Conservation (phyloP, 2,888 invertebrate genomes). For the Ommatoiulus sabulosus region DNA sequence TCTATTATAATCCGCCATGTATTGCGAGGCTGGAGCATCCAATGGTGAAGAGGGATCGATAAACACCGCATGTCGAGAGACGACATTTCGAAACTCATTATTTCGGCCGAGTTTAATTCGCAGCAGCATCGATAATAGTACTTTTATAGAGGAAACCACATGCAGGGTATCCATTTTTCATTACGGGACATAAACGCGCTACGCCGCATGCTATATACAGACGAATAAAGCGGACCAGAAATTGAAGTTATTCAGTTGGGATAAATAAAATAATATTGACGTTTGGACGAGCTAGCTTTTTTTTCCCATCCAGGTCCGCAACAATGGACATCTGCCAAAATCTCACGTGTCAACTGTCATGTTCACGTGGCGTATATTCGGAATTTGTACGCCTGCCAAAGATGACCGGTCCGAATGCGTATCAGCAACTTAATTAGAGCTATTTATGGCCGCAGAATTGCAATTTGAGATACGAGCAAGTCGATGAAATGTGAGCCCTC, state of each 20-base stretch:
- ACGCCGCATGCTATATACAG: neutral
- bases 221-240: conserved; percentile 4
- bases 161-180: conserved; percentile 27
- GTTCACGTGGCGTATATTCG: neutral
- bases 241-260: conserved; percentile 16
- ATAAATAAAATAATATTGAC: conserved; percentile 4
- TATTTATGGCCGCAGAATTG: neutral
- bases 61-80: conserved; percentile 26
- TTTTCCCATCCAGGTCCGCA: neutral
- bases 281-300: neutral
- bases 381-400: neutral
- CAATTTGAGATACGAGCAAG: neutral
- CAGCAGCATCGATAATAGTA: neutral
- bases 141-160: conserved; percentile 27
- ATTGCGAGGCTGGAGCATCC: no score
- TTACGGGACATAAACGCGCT: neutral
- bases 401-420: neutral
- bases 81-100: conserved; percentile 34
- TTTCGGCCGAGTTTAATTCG: conserved; percentile 3
- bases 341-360: conserved; percentile 25
- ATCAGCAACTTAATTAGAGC: neutral
- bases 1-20: no score
- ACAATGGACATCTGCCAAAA: conserved; percentile 12
- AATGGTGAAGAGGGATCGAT: neutral
- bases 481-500: neutral